Evolutionary conservation across 2,113 vertebrate species (phyloP), one percentile per base, ranked within the genome.

Genomic region (Rhipidura dahli): DNA sequence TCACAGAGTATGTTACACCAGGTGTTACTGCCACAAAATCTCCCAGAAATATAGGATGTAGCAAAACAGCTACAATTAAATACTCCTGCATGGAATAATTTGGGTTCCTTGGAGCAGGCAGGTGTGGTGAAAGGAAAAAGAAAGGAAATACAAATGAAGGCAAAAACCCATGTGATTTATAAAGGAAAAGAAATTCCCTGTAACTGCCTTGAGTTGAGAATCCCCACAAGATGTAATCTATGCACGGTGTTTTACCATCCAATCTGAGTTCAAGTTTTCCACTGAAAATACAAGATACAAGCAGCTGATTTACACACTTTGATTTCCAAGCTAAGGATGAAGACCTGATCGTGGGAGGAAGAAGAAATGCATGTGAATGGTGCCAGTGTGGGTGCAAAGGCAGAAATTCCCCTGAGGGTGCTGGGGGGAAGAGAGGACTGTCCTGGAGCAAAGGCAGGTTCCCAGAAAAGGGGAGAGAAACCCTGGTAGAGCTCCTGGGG

Each of bases 301-400:
- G 21, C 31, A 54, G 45, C 21, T 28, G n/a, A 24, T 20, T 57
- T 8, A 27, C 0, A 30, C 5, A 10, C 21, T n/a, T 47, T 4
- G 44, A 51, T 84, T 84, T 27, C 47, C 64, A 69, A 27, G 22
- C 53, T 10, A 21, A 33, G 54, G 54, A 30, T 4, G 35, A 81
- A 11, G 11, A 37, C 16, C 3, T 9, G 57, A 19, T 3, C 0
- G 1, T 1, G 6, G 72, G 28, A 42, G 44, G 24, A 72, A 24
- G 22, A 63, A 18, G 9, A n/a, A n/a, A n/a, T 0, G 18, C 27
- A 13, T 0, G 4, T 9, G 42, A 53, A 39, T 53, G 66, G 19
- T 5, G 9, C 57, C 28, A 13, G 6, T 0, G 33, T 2, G 42
- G 45, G 15, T 2, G 15, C 39, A 40, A n/a, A 51, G 81, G 3